These are phyloP conservation scores for Syndactyla subalaris DNA, from an alignment of 2,797 vertebrate species.

Conservation along the genomic window DNA sequence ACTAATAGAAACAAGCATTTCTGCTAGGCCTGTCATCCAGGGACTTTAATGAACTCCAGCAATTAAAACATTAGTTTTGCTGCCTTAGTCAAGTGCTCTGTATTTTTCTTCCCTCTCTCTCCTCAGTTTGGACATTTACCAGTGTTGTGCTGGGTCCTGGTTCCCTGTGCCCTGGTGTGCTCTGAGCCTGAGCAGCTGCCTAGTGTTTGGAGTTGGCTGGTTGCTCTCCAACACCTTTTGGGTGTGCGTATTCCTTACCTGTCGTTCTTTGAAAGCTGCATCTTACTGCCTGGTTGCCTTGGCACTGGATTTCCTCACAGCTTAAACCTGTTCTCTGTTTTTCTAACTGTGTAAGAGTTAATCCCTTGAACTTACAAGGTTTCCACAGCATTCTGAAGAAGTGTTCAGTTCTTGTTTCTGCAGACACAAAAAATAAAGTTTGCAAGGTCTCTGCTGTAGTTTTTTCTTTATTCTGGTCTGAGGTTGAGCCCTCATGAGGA, in stretches of 20 bases:
- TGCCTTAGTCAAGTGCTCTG: conserved; percentile 28
- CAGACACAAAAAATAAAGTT: background rate
- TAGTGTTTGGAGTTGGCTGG: background rate
- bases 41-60: conserved; percentile 37
- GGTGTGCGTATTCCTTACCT: background rate
- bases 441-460: background rate
- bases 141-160: background rate
- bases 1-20: background rate
- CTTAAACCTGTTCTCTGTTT: background rate
- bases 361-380: background rate
- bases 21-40: conserved; percentile 20
- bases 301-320: background rate
- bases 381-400: background rate
- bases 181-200: background rate
- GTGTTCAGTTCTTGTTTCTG: background rate
- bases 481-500: background rate
- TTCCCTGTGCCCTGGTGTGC: background rate
- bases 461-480: background rate
- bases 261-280: background rate
- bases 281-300: background rate
- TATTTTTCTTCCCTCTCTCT: background rate
- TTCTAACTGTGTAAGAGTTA: background rate
- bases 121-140: background rate
- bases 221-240: background rate
- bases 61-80: conserved; percentile 44